Conservation (phyloP, 23 tunicate genomes). For the Trididemnum miniatum region DNA sequence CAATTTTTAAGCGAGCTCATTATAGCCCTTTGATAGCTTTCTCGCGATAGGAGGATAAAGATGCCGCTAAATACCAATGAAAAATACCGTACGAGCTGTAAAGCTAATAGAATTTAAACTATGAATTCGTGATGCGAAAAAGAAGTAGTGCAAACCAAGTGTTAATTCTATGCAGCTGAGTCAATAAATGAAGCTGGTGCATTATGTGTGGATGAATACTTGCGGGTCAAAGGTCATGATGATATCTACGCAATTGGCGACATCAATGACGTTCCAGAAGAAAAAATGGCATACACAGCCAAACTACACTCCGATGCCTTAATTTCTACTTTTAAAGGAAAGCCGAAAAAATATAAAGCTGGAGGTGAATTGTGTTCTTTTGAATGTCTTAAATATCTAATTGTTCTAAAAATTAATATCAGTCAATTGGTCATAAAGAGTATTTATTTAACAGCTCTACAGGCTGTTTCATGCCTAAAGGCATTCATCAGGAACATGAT, state of each 20-base stretch:
- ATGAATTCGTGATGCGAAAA: no score
- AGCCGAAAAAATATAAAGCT: conserved; percentile 4
- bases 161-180: conserved; percentile 29
- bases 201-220: conserved; percentile 50
- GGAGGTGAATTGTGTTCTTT: conserved; percentile 1
- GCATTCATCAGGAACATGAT: no score
- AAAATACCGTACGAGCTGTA: no score
- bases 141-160: no score
- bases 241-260: conserved; percentile 83
- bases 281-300: conserved; percentile 79
- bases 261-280: conserved; percentile 59
- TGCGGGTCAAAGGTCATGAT: conserved; percentile 67
- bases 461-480: no score
- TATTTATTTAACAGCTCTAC: no score
- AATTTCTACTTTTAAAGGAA: neutral
- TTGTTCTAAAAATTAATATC: neutral
- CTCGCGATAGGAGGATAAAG: no score
- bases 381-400: neutral
- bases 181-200: conserved; percentile 62
- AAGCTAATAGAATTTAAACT: no score
- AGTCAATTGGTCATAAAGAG: no score
- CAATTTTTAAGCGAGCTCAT: no score
- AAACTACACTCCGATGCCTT: conserved; percentile 40
- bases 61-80: no score
- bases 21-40: no score